Base-by-base conservation (phyloP, 1,140 invertebrate species). In the Homalodisca vitripennis region DNA sequence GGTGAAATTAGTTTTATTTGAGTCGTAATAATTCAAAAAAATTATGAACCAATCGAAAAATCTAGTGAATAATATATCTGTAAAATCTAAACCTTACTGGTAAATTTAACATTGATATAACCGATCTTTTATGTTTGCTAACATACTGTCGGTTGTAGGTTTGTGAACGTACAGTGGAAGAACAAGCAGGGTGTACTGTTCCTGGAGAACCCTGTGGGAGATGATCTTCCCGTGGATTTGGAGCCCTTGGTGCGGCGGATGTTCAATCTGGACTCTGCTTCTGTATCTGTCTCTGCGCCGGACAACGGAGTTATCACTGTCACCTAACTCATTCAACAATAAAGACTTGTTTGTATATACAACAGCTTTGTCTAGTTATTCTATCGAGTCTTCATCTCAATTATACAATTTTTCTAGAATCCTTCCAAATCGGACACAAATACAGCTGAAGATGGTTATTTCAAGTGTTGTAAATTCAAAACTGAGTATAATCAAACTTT, bases 141-240 rank as follows among this genome's bases (percentile, higher is more conserved):
- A 3, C 48, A 53, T 24, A n/a, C 20, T 53, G 6, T 53, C 20
- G 3, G 6, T 20, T 20, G 48, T 22, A 53, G 48, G 13, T 60
- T 27, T 30, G 55, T 60, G 22, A 60, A 60, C 24, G 26, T 60
- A 2, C 55, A 60, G 26, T 60, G 55, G 55, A 60, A 60, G 26
- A 26, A 60, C 55, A 60, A 60, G 55, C 22, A 30, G 29, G 55
- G 55, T 30, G 27, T 30, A 2, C 2, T 60, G 55, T 60, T 60
- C 55, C 55, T 60, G 26, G 55, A 60, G 55, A 60, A 60, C 55
- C 55, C 55, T 10, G 24, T 27, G 26, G 55, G 55, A 3, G 26
- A 60, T 12, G 55, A 27, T 10, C 27, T 60, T 22, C 27, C 55
- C 3, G 10, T 22, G 55, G 14, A 10, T 26, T 24, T 26, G 26